A percentile compares a stretch with the other conserved stretches of the same genome.
Conservation (phyloP, 2,797 vertebrate species). For the Gymnoscopelus braueri region DNA sequence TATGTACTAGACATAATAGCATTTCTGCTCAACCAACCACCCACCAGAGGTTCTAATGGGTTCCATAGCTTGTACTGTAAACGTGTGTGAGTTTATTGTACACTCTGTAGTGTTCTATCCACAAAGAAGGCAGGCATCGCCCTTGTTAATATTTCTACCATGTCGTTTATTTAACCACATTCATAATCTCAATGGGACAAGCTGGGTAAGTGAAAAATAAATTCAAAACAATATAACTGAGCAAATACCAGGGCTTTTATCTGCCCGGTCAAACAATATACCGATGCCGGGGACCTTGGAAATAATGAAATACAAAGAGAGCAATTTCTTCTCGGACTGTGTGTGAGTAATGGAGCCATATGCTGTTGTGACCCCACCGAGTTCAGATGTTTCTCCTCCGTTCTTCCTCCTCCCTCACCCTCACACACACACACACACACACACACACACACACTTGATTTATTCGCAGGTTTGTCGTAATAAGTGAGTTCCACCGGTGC, state of each 20-base stretch:
- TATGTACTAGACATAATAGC: too few relatives aligned
- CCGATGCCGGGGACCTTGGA: conserved; percentile 2
- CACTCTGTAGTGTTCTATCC: too few relatives aligned
- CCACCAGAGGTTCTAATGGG: too few relatives aligned
- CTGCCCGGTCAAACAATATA: conserved; percentile 6
- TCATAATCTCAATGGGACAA: background rate
- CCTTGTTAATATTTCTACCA: background rate
- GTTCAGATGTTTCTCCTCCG: conserved; percentile 28
- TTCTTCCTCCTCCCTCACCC: conserved; percentile 17
- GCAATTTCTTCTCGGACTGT: conserved; percentile 33
- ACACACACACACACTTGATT: conserved; percentile 33
- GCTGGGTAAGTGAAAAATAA: background rate
- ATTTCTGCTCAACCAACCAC: too few relatives aligned
- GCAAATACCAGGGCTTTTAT: background rate
- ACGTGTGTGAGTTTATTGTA: too few relatives aligned
- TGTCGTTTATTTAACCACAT: conserved; percentile 1
- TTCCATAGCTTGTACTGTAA: too few relatives aligned
- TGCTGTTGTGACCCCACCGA: conserved; percentile 51
- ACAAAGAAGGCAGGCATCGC: too few relatives aligned
- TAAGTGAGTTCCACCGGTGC: conserved; percentile 48
- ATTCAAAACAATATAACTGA: background rate
- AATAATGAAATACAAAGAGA: conserved; percentile 29
- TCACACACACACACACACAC: conserved; percentile 4
- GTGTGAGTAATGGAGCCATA: conserved; percentile 48
- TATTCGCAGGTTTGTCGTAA: conserved; percentile 56